Base-by-base conservation (phyloP, 2,888 invertebrate species). In the Drosophila maculinotata region DNA sequence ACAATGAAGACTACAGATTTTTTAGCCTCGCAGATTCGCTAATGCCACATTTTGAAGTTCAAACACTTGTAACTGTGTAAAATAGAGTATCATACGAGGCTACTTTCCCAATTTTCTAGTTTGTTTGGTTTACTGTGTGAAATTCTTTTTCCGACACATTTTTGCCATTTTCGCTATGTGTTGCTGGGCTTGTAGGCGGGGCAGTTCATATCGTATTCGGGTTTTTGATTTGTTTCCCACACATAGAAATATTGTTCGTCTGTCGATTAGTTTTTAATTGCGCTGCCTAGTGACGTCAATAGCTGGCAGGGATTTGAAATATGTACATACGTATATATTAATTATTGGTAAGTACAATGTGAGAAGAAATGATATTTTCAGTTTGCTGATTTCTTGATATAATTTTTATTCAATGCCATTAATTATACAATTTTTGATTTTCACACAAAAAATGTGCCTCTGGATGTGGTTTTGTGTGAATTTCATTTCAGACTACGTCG, bases 241-340 rank as follows among this genome's bases (percentile, higher is more conserved):
- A 54, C 42, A 48, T 39, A 59, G 30, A 57, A 52, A 41, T 57
- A 44, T 39, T 47, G 51, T 57, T 60, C 41, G 49, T 39, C 53
- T 73, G 44, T 58, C 87, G 84, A 81, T 81, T 84, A 78, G 87
- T 84, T 87, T 86, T 80, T 80, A 84, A 81, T 81, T 81, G 69
- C 78, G 38, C 39, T 38, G 49, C 41, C 47, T 51, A 62, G 71
- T 81, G 87, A 81, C 81, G 81, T 81, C 81, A 87, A 81, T 81
- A 17, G 38, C 25, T 10, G 15, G 15, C 54, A 45, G 41, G 36
- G 51, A 69, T 66, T 64, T 58, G 51, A 44, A 57, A 70, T 79
- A 79, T 76, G 35, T 44, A 7, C 23, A 31, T 9, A 47, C 15
- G 17, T 47, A 23, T 12, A 36, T 41, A 54, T 68, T 38, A 51